These are phyloP conservation scores for Beris chalybata DNA, from an alignment of 2,888 invertebrate species.

Conservation along the genomic window DNA sequence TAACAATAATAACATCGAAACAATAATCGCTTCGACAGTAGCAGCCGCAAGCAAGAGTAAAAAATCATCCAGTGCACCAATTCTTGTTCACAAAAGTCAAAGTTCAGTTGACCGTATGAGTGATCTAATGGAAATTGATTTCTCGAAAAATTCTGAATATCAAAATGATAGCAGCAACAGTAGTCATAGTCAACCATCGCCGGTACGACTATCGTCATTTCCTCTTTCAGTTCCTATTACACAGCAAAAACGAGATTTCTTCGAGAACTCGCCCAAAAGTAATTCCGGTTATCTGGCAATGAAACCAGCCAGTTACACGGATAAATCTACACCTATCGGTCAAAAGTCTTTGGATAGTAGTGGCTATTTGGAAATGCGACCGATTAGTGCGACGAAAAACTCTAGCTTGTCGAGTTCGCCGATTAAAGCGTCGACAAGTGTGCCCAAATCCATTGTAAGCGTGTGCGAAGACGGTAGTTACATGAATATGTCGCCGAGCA, in stretches of 20 bases:
- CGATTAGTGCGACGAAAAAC: slow-evolving; percentile 45
- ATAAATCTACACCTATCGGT: slow-evolving; percentile 30
- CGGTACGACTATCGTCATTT: slow-evolving; percentile 35
- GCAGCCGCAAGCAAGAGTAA: slow-evolving; percentile 47
- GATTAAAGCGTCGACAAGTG: slow-evolving; percentile 39
- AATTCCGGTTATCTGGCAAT: slow-evolving; percentile 64
- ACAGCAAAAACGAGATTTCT: slow-evolving; percentile 13
- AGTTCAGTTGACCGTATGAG: slow-evolving; percentile 68
- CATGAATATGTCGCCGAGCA: slow-evolving; percentile 40
- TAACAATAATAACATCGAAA: slow-evolving; percentile 44
- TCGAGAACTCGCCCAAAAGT: slow-evolving; percentile 31
- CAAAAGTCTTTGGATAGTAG: slow-evolving; percentile 34
- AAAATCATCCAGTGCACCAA: slow-evolving; percentile 71
- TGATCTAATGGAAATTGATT: slow-evolving; percentile 83
- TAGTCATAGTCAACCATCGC: slow-evolving; percentile 17
- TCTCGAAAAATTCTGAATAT: slow-evolving; percentile 57
- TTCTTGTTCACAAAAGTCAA: slow-evolving; percentile 59
- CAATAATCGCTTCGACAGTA: slow-evolving; percentile 36
- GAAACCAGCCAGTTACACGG: slow-evolving; percentile 56
- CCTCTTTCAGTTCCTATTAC: slow-evolving; percentile 40
- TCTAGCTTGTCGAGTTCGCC: slow-evolving; percentile 42
- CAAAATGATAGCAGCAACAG: slow-evolving; percentile 28
- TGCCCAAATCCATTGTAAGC: slow-evolving; percentile 3
- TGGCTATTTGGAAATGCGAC: slow-evolving; percentile 58
- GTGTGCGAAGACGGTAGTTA: slow-evolving; percentile 28